A percentile compares a stretch with the other conserved stretches of the same genome.
Conservation (phyloP, 1,140 invertebrate species). For the Scaptomyza hsui region DNA sequence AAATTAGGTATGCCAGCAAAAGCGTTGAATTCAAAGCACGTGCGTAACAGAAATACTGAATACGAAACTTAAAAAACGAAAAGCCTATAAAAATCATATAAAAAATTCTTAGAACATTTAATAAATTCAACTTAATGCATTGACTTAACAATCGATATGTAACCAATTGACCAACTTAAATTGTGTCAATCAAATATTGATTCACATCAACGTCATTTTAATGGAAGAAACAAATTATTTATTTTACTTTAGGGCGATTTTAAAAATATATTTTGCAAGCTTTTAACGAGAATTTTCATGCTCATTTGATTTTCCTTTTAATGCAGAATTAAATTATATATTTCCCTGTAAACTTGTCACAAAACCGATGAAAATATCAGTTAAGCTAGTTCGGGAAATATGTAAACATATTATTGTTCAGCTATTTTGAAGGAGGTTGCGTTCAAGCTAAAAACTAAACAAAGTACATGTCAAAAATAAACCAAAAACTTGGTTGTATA, state of each 20-base stretch:
- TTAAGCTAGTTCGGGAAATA: too few species aligned
- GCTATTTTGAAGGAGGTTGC: background rate
- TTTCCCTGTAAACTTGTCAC: background rate
- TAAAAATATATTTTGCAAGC: background rate
- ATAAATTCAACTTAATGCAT: background rate
- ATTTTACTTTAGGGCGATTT: too few species aligned
- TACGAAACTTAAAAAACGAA: background rate
- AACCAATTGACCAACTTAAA: background rate
- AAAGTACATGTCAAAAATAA: slow-evolving; percentile 7
- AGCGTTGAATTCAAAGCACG: slow-evolving; percentile 2
- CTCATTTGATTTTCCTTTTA: background rate
- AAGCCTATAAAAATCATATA: background rate
- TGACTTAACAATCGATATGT: background rate
- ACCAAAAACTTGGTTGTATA: slow-evolving; percentile 20
- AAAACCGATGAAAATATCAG: background rate
- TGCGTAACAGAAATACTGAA: background rate
- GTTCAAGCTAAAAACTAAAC: background rate
- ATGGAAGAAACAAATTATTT: background rate
- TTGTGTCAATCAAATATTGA: background rate
- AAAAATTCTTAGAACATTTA: too few species aligned
- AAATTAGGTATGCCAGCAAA: background rate
- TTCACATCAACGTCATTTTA: background rate
- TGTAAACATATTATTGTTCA: background rate
- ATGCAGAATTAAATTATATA: too few species aligned
- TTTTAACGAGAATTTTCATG: background rate